phyloP scores from a whole-genome alignment of 1,140 invertebrate genomes.

The Scaptomyza graminum region DNA sequence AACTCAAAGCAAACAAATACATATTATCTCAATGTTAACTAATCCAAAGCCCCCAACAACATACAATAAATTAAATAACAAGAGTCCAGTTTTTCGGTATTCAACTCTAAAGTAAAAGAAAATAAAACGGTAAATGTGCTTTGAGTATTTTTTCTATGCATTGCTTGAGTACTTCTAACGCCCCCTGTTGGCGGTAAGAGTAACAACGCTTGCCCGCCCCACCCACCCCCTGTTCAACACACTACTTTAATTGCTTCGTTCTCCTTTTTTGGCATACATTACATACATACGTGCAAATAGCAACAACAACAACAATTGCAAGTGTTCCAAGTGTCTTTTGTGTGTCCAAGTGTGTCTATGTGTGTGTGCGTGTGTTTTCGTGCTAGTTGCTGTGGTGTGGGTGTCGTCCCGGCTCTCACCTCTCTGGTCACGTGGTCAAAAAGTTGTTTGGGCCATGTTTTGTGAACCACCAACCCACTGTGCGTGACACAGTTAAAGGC shows the following conservation, averaged over 20 bases:
- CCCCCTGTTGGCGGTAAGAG: constrained; percentile 2
- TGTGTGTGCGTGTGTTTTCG: constrained; percentile 44
- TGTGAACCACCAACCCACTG: constrained; percentile 32
- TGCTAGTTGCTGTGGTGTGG: constrained; percentile 19
- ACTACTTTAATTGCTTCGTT: constrained; percentile 64
- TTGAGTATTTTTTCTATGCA: neutral
- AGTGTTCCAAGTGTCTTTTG: constrained; percentile 22
- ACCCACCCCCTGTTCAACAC: constrained; percentile 2
- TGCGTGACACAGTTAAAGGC: constrained; percentile 65
- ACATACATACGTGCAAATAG: constrained; percentile 39
- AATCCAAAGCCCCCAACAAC: too few relatives aligned
- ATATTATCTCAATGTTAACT: neutral
- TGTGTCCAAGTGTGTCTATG: constrained; percentile 21
- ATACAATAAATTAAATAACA: neutral
- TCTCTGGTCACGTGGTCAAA: constrained; percentile 69
- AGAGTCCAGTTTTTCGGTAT: neutral
- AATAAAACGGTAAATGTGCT: constrained; percentile 2
- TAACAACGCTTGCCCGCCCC: neutral
- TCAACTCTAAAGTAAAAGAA: neutral
- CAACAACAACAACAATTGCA: constrained; percentile 31
- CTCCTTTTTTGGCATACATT: constrained; percentile 58
- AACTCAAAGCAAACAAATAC: constrained; percentile 21
- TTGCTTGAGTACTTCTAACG: constrained; percentile 5
- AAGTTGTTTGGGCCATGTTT: constrained; percentile 61
- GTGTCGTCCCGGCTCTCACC: constrained; percentile 24